Evolutionary conservation across 2,113 vertebrate genomes (phyloP).

Genomic region (Takifugu bimaculatus): DNA sequence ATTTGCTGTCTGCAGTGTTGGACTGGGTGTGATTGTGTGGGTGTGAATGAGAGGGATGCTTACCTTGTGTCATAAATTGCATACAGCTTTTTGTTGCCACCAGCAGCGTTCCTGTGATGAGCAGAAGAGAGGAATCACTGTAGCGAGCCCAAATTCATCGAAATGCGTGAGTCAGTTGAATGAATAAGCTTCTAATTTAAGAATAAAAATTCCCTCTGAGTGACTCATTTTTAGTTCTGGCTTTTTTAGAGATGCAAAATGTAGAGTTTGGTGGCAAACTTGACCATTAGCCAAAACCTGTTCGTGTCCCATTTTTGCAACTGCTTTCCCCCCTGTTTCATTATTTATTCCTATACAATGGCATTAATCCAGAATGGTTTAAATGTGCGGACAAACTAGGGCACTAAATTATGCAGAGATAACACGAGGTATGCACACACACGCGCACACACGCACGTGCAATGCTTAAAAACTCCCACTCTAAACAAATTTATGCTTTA

Average conservation of each 20-base stretch:
- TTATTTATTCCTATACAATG: neutral
- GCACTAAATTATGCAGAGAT: too few species aligned
- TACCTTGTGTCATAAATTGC: slow-evolving; percentile 93
- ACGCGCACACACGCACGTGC: too few species aligned
- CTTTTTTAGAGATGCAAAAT: neutral
- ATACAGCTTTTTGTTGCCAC: slow-evolving; percentile 90
- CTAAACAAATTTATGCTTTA: too few species aligned
- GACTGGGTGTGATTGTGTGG: too few species aligned
- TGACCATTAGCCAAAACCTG: slow-evolving; percentile 14
- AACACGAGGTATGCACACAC: neutral
- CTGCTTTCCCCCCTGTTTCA: neutral
- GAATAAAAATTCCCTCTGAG: neutral
- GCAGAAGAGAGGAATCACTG: slow-evolving; percentile 28
- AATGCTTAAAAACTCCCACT: too few species aligned
- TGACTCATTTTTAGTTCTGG: neutral
- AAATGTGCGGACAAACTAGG: too few species aligned
- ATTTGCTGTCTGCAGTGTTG: too few species aligned
- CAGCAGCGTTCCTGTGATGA: slow-evolving; percentile 86
- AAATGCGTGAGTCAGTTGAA: neutral
- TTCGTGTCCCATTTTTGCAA: slow-evolving; percentile 32
- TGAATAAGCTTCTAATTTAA: neutral
- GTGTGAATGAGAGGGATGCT: slow-evolving; percentile 39
- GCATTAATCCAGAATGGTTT: neutral
- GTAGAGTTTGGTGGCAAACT: slow-evolving; percentile 12
- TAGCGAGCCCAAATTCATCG: neutral